A percentile compares a stretch with the other conserved stretches of the same genome.
Evolutionary conservation across 2,797 vertebrate genomes (phyloP).

Genomic region (Pteropus rufus): DNA sequence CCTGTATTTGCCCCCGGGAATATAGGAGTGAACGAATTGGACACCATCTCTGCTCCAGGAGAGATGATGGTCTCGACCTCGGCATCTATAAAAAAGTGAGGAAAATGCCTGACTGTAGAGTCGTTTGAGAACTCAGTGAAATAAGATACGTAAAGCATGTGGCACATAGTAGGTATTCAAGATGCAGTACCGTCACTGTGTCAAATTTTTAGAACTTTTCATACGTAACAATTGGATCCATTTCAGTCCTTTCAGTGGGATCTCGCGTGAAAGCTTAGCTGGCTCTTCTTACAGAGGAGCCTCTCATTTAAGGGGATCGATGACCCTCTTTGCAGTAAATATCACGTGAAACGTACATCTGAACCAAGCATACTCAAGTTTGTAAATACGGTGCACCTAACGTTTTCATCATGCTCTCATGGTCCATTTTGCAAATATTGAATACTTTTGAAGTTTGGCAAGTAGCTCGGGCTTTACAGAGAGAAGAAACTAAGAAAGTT

Average conservation of each 20-base stretch:
- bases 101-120: not conserved
- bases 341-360: not conserved
- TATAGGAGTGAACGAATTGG: not conserved
- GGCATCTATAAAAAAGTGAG: not conserved
- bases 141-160: not conserved
- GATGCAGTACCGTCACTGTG: not conserved
- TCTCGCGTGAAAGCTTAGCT: not conserved
- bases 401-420: not conserved
- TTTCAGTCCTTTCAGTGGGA: not conserved
- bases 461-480: not conserved
- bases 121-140: not conserved
- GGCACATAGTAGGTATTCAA: not conserved
- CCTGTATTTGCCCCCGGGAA: not conserved
- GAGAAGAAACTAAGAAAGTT: not conserved
- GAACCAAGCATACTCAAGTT: not conserved
- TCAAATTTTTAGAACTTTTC: not conserved
- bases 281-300: not conserved
- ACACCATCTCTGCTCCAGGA: not conserved
- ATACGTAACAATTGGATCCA: not conserved
- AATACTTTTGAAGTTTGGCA: slow-evolving; percentile 21
- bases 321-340: not conserved
- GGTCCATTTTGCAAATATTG: not conserved
- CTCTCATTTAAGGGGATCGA: not conserved
- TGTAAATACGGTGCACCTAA: not conserved
- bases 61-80: not conserved